phyloP scores from a whole-genome alignment of 1,140 invertebrate species.

The Dendrolimus punctatus region DNA sequence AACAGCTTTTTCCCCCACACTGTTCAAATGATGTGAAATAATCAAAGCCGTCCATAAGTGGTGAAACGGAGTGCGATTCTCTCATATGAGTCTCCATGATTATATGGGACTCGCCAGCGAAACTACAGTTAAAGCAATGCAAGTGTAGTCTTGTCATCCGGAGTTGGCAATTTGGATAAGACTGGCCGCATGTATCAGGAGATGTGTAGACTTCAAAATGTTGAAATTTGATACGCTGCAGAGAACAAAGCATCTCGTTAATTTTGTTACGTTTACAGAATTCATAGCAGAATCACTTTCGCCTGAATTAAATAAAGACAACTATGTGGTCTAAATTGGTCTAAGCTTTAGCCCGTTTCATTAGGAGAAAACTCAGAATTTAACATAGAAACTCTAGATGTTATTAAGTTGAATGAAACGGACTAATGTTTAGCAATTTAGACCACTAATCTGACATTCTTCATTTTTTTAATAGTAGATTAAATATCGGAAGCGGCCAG shows the following conservation, averaged over 20 bases:
- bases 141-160: constrained; percentile 51
- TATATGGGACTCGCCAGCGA: constrained; percentile 50
- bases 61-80: constrained; percentile 52
- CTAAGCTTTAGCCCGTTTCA: no score
- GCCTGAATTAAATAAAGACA: no score
- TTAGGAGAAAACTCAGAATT: no score
- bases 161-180: constrained; percentile 54
- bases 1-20: constrained; percentile 64
- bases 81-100: constrained; percentile 64
- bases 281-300: no score
- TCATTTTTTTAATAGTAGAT: no score
- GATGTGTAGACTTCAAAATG: constrained; percentile 65
- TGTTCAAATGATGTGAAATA: constrained; percentile 59
- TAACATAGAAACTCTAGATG: no score
- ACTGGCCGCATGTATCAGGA: constrained; percentile 50
- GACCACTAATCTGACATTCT: no score
- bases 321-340: no score
- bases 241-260: constrained; percentile 11
- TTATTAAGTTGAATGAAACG: no score
- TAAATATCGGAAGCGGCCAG: no score
- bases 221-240: constrained; percentile 68
- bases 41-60: constrained; percentile 64
- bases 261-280: no score
- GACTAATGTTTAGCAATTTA: no score
- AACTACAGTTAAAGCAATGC: constrained; percentile 63